These are phyloP conservation scores for Apus apus DNA, from an alignment of 2,113 vertebrate genomes.

Conservation along the genomic window DNA sequence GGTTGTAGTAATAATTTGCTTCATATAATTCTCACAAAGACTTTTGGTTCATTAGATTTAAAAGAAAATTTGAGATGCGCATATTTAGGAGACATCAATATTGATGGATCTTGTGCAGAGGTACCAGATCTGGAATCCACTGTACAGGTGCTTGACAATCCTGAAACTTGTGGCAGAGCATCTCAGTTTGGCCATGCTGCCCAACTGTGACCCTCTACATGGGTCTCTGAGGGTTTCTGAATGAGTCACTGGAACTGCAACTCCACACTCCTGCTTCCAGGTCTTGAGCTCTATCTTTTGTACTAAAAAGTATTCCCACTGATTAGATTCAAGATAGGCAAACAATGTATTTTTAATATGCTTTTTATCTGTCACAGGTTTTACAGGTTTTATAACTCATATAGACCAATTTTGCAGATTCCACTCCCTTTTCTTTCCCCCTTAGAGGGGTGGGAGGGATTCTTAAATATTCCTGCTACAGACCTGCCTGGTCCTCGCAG, in stretches of 20 bases:
- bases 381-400: not conserved
- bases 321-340: not conserved
- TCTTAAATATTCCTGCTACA: not conserved
- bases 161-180: not conserved
- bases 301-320: not conserved
- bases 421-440: not conserved
- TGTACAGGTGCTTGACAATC: not conserved
- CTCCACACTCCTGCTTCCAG: not conserved
- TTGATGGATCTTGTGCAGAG: not conserved
- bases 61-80: not conserved
- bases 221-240: not conserved
- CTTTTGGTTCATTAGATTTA: not conserved
- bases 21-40: not conserved
- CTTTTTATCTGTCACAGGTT: not conserved
- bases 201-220: not conserved
- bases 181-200: not conserved
- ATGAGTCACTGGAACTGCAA: not conserved
- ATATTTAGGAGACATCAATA: not conserved
- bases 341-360: not conserved
- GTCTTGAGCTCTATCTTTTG: not conserved
- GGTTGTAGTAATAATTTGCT: not conserved
- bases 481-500: not conserved
- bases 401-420: not conserved
- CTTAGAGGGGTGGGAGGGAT: not conserved
- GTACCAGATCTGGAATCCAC: not conserved